These are phyloP conservation scores for Dysidea cf. avara DNA, from an alignment of 37 sponge, comb jelly and placozoan species.

Conservation along the genomic window DNA sequence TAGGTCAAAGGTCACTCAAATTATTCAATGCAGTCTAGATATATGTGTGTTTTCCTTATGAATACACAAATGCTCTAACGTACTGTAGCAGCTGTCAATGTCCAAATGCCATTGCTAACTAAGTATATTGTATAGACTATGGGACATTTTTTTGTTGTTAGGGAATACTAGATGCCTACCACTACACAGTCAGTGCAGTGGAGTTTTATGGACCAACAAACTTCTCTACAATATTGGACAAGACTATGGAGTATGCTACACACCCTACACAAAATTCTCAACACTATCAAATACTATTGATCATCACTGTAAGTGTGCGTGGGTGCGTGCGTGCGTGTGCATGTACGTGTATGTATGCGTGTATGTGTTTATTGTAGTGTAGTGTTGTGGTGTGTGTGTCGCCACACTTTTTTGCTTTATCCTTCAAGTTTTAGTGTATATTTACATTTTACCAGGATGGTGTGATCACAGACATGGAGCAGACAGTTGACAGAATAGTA, in stretches of 20 bases:
- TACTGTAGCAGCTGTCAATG: too few relatives aligned
- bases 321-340: background rate
- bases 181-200: slow-evolving; percentile 21
- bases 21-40: too few relatives aligned
- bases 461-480: slow-evolving; percentile 81
- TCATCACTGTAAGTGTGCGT: slow-evolving; percentile 26
- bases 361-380: too few relatives aligned
- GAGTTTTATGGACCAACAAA: slow-evolving; percentile 44
- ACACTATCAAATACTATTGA: slow-evolving; percentile 10
- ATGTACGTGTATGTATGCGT: too few relatives aligned
- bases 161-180: slow-evolving; percentile 44
- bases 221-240: slow-evolving; percentile 29
- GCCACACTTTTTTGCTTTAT: background rate
- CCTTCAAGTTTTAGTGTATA: background rate
- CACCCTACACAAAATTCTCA: slow-evolving; percentile 9
- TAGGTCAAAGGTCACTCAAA: too few relatives aligned
- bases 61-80: too few relatives aligned
- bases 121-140: too few relatives aligned
- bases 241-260: slow-evolving; percentile 19
- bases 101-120: too few relatives aligned
- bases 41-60: too few relatives aligned
- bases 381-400: too few relatives aligned
- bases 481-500: slow-evolving; percentile 81
- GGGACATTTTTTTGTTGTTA: too few relatives aligned
- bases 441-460: slow-evolving; percentile 72